phyloP scores from a whole-genome alignment of 2,113 vertebrate species.

The Rhadina sibilatrix region DNA sequence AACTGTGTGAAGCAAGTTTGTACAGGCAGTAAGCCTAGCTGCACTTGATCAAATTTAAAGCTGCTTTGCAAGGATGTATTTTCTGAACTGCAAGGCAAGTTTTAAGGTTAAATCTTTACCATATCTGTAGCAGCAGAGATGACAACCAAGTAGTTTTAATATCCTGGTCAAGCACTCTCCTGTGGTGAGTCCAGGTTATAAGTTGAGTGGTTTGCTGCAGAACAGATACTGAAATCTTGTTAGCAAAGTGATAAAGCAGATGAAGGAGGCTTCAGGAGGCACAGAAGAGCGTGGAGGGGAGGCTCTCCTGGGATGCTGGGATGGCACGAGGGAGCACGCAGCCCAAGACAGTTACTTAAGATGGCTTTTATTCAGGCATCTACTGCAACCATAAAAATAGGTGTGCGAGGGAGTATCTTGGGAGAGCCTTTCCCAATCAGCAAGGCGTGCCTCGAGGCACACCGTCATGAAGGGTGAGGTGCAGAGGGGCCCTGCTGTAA shows the following conservation, averaged over 20 bases:
- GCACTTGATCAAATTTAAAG: not conserved
- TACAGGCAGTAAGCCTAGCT: not conserved
- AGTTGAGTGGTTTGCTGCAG: not conserved
- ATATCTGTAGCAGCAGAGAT: not conserved
- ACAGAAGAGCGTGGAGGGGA: fast-evolving
- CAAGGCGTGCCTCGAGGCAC: not conserved
- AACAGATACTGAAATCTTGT: not conserved
- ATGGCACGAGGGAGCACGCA: fast-evolving
- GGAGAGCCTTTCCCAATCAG: not conserved
- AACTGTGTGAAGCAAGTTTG: not conserved
- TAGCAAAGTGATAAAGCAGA: not conserved
- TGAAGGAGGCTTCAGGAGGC: not conserved
- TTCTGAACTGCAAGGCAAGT: not conserved
- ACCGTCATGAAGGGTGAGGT: not conserved
- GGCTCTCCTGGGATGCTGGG: not conserved
- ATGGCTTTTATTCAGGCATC: not conserved
- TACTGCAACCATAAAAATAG: not conserved
- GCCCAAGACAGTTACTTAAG: not conserved
- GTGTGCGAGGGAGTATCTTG: not conserved
- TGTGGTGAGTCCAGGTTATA: not conserved
- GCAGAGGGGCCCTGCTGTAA: not conserved
- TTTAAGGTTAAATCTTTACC: not conserved
- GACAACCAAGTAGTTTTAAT: not conserved
- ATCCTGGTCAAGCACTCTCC: not conserved
- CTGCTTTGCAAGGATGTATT: not conserved